Conservation (phyloP, 1,140 invertebrate species). For the Heterodera carotae region DNA sequence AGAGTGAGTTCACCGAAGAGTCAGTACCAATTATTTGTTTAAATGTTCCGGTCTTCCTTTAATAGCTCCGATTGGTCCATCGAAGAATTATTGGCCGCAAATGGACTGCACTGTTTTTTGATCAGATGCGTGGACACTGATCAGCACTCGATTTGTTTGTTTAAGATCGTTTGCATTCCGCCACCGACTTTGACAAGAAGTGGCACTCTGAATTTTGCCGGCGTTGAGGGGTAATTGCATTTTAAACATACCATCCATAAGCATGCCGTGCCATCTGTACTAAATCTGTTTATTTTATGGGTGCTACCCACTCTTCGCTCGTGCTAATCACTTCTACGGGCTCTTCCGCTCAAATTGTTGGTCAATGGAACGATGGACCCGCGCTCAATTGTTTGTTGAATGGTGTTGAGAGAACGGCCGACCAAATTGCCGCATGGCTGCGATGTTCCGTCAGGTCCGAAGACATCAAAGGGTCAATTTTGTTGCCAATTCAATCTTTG, state of each 20-base stretch:
- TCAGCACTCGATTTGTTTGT: constrained; percentile 42
- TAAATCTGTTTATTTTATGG: constrained; percentile 58
- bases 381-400: constrained; percentile 48
- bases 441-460: constrained; percentile 1
- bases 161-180: constrained; percentile 8
- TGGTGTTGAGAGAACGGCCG: constrained; percentile 39
- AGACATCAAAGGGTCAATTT: constrained; percentile 18
- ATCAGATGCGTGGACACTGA: constrained; percentile 44
- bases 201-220: constrained; percentile 33
- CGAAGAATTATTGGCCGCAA: constrained; percentile 23
- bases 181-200: neutral
- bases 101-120: constrained; percentile 26
- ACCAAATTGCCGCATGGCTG: constrained; percentile 36
- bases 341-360: constrained; percentile 4
- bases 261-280: neutral
- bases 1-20: constrained; percentile 46
- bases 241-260: neutral
- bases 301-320: constrained; percentile 66
- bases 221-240: constrained; percentile 47
- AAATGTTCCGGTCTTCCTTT: constrained; percentile 22
- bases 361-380: constrained; percentile 22
- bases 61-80: constrained; percentile 46
- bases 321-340: constrained; percentile 66
- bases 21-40: constrained; percentile 19
- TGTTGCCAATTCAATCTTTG: constrained; percentile 37